Base-by-base conservation (phyloP, 2,888 invertebrate species). In the Drosophila kuntzei region DNA sequence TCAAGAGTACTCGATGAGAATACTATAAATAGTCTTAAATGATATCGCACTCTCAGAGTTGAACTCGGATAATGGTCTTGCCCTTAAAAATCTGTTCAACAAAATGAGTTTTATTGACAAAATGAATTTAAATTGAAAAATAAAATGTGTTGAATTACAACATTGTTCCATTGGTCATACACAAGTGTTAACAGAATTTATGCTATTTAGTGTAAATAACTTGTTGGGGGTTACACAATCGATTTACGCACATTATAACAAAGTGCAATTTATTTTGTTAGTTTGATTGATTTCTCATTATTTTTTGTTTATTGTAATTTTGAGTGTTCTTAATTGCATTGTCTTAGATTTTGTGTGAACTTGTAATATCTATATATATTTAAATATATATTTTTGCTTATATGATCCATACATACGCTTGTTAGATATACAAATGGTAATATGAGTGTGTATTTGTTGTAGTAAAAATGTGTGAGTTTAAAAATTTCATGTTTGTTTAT, bases 391-490 rank as follows among this genome's bases (percentile, higher is more conserved):
- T 71, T 5, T 41, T 18, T 46, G 29, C 63, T 49, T 55, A 37
- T 71, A 11, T 79, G 29, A 57, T 59, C 12, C 41, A 59, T 61
- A 60, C 58, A 43, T 63, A 70, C 57, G 60, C 29, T 32, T 57
- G 37, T 57, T 76, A 59, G 44, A 65, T 58, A 69, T 68, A 74
- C 55, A 53, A 61, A 61, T 63, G 39, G 9, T 50, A 20, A 55
- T 59, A 54, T 74, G 53, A 49, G 27, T 59, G 61, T 72, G 51
- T 72, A 29, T 50, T 43, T 59, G 32, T 57, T 55, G 39, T 65
- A 73, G 61, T 78, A 66, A 62, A 68, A 74, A 67, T 76, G 68
- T 80, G 88, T 71, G 57, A 68, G 58, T 71, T 76, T 79, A 71
- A 84, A 83, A 73, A 69, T 76, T 73, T 55, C 44, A 60, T 81